These are phyloP conservation scores for Australoheros scitulus DNA, from an alignment of 2,113 vertebrate species.

Conservation along the genomic window DNA sequence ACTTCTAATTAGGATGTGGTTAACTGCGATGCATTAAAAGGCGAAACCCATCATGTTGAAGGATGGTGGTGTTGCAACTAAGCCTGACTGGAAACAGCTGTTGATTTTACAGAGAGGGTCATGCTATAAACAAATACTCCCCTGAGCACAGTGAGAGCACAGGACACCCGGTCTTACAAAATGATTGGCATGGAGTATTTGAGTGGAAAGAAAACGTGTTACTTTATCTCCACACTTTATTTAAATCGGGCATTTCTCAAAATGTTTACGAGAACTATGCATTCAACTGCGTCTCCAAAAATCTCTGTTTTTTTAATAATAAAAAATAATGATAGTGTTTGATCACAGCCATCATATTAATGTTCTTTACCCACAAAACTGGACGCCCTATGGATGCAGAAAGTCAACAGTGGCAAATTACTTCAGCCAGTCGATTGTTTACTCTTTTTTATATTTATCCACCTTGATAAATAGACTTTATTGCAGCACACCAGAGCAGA, in stretches of 20 bases:
- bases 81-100: conserved; percentile 75
- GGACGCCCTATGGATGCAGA: background rate
- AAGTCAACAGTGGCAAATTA: conserved; percentile 9
- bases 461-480: conserved; percentile 16
- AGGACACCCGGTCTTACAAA: conserved; percentile 14
- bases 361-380: background rate
- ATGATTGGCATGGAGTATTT: background rate
- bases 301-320: background rate
- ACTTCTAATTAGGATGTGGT: conserved; percentile 92
- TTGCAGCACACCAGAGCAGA: background rate
- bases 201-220: background rate
- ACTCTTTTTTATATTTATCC: conserved; percentile 7
- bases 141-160: conserved; percentile 32
- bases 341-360: background rate
- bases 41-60: conserved; percentile 74
- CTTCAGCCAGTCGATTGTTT: conserved; percentile 3
- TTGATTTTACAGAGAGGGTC: conserved; percentile 70
- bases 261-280: background rate
- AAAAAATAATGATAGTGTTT: conserved; percentile 1
- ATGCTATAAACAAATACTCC: conserved; percentile 67
- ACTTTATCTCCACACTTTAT: background rate
- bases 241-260: background rate
- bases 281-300: background rate
- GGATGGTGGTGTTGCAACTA: conserved; percentile 55
- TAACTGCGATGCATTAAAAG: conserved; percentile 89